phyloP scores from a whole-genome alignment of 2,113 vertebrate genomes.

The Eptatretus burgeri region DNA sequence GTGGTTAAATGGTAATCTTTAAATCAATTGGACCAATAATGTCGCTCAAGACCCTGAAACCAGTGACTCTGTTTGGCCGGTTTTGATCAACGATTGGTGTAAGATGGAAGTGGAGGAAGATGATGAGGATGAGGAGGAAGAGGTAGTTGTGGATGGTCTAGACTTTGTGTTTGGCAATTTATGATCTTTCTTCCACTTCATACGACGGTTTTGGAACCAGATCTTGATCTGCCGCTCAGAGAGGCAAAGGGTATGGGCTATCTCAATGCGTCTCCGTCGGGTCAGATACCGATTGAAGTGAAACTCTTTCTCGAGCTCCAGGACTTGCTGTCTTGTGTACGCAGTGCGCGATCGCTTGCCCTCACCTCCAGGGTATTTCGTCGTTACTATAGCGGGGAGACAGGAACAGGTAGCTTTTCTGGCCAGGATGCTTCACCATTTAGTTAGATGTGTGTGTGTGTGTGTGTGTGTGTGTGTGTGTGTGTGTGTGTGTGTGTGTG shows the following conservation, averaged over 20 bases:
- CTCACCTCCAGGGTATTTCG: not conserved
- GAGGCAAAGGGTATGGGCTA: not conserved
- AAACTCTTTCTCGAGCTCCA: conserved; percentile 2
- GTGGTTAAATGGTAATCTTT: not conserved
- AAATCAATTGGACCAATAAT: not conserved
- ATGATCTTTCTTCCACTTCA: conserved; percentile 4
- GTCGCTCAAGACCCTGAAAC: not conserved
- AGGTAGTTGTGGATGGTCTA: not conserved
- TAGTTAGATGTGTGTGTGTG: no score
- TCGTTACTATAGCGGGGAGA: not conserved
- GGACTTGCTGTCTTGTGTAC: not conserved
- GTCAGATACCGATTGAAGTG: conserved; percentile 6
- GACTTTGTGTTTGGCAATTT: not conserved
- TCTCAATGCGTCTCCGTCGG: not conserved
- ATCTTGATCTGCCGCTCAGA: conserved; percentile 6
- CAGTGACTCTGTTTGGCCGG: not conserved
- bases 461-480: no score
- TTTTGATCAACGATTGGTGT: not conserved
- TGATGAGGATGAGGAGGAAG: conserved; percentile 12
- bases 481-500: no score
- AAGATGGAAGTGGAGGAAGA: not conserved
- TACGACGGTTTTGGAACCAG: conserved; percentile 1
- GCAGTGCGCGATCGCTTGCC: conserved; percentile 1
- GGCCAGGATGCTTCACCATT: no score
- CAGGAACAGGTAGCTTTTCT: not conserved